These are phyloP conservation scores for Ditula angustiorana DNA, from an alignment of 2,888 invertebrate species.

Conservation along the genomic window DNA sequence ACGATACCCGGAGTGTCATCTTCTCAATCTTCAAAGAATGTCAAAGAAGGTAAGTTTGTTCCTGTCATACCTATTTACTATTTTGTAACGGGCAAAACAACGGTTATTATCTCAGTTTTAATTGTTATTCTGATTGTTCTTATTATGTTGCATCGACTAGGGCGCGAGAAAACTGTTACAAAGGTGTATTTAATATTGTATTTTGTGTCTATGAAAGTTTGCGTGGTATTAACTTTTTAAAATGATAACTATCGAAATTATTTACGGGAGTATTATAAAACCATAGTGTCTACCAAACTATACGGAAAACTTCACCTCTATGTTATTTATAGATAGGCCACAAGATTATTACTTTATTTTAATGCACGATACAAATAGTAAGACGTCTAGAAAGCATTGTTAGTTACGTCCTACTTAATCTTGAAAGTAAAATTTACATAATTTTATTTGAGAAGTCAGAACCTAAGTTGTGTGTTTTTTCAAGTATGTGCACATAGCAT, in stretches of 20 bases:
- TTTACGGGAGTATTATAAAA: neutral
- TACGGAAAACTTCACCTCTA: neutral
- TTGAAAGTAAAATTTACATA: neutral
- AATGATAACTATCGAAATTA: slow-evolving; percentile 18
- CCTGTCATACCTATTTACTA: slow-evolving; percentile 58
- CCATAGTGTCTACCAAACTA: neutral
- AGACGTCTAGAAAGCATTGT: slow-evolving; percentile 25
- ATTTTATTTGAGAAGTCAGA: neutral
- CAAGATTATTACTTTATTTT: neutral
- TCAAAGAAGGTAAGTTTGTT: slow-evolving; percentile 90
- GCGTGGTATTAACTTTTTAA: slow-evolving; percentile 26
- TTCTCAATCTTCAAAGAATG: slow-evolving; percentile 89
- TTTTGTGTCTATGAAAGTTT: slow-evolving; percentile 22
- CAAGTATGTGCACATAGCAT: neutral
- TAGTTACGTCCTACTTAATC: slow-evolving; percentile 24
- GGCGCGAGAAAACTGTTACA: neutral
- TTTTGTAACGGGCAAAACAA: slow-evolving; percentile 43
- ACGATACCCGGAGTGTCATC: slow-evolving; percentile 90
- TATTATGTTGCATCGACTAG: neutral
- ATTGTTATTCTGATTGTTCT: slow-evolving; percentile 4
- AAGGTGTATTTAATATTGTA: neutral
- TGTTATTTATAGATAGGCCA: neutral
- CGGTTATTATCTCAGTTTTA: slow-evolving; percentile 22
- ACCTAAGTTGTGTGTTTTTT: neutral
- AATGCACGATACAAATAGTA: neutral